phyloP scores from a whole-genome alignment of 2,113 vertebrate species.

The Cyanoliseus patagonus region DNA sequence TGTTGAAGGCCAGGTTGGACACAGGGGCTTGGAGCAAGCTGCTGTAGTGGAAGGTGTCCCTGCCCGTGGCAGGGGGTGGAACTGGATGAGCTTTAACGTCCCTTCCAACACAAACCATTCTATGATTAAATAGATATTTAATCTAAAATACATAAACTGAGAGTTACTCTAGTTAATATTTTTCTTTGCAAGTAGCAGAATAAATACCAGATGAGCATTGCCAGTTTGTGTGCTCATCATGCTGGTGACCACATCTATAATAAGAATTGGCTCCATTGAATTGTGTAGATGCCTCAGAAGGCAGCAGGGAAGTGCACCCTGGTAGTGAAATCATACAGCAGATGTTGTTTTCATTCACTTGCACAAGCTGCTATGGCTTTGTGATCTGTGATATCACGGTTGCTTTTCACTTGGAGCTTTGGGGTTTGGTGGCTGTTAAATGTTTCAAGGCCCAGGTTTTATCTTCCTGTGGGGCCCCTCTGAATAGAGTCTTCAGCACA shows the following conservation, averaged over 20 bases:
- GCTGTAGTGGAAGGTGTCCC: not conserved
- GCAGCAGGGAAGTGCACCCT: not conserved
- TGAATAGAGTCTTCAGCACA: not conserved
- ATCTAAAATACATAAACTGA: not conserved
- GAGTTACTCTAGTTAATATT: not conserved
- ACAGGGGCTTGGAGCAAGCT: no score
- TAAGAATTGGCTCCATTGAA: not conserved
- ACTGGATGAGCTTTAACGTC: not conserved
- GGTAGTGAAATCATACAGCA: constrained; percentile 51
- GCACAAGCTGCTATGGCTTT: constrained; percentile 33
- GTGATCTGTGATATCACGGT: constrained; percentile 4
- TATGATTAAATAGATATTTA: not conserved
- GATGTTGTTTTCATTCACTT: constrained; percentile 35
- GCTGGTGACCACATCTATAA: not conserved
- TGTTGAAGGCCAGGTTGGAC: no score
- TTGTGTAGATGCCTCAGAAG: not conserved
- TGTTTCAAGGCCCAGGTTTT: not conserved
- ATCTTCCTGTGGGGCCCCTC: not conserved
- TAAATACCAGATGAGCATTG: not conserved
- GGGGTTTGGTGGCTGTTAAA: not conserved
- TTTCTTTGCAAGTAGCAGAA: not conserved
- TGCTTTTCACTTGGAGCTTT: not conserved
- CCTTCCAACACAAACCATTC: not conserved
- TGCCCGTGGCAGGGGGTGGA: not conserved
- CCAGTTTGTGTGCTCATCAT: not conserved